Percentiles rank a stretch among this genome's conserved stretches.
Evolutionary conservation across 2,888 invertebrate genomes (phyloP).

Genomic region (Malthinus flaveolus): DNA sequence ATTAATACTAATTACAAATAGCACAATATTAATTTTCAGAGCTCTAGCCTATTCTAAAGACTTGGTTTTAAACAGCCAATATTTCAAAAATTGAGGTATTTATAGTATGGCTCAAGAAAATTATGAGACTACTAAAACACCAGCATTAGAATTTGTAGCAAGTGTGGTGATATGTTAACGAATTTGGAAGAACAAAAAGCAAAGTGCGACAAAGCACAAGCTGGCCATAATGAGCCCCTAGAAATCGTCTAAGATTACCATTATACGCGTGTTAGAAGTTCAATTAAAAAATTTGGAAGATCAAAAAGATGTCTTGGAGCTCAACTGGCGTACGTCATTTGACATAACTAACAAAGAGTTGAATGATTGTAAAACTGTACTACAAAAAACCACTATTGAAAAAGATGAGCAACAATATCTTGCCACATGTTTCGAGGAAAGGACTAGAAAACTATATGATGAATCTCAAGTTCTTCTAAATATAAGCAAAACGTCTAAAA

Average conservation of each 20-base stretch:
- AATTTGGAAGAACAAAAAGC: conserved; percentile 90
- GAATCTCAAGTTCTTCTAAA: conserved; percentile 67
- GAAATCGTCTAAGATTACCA: conserved; percentile 62
- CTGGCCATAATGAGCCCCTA: too few species aligned
- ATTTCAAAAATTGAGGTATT: too few species aligned
- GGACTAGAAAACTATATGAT: conserved; percentile 62
- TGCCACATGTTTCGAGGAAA: conserved; percentile 64
- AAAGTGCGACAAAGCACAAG: conserved; percentile 57
- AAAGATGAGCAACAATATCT: conserved; percentile 69
- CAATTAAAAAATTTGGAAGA: conserved; percentile 65
- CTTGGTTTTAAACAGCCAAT: too few species aligned
- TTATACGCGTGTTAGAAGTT: conserved; percentile 70
- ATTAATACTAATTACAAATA: too few species aligned
- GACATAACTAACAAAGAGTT: conserved; percentile 38
- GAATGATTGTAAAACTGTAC: conserved; percentile 37
- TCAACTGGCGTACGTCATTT: conserved; percentile 21
- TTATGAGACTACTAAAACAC: too few species aligned
- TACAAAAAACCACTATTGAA: conserved; percentile 47
- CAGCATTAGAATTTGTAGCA: too few species aligned
- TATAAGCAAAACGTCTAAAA: conserved; percentile 65
- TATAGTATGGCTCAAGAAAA: too few species aligned
- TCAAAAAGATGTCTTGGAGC: conserved; percentile 15
- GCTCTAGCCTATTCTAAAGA: too few species aligned
- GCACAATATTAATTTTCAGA: too few species aligned
- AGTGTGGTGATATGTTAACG: conserved; percentile 56